Conservation (phyloP, 2,797 vertebrate species). For the Gymnothorax javanicus region DNA sequence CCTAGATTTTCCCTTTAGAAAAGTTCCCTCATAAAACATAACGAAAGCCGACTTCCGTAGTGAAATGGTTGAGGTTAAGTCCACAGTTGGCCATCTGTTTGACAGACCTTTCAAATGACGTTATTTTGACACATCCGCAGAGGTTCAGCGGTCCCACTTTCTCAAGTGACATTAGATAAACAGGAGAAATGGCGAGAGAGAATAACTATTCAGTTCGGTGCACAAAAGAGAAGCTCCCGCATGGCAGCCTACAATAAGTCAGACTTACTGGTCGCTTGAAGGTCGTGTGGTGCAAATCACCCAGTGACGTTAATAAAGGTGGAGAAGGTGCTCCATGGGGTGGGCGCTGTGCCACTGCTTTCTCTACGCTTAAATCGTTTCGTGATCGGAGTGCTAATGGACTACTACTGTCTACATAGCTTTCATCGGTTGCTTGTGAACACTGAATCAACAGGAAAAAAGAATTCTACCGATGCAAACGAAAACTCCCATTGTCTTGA, state of each 20-base stretch:
- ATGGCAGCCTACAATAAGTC: conserved; percentile 18
- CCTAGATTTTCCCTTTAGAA: no score
- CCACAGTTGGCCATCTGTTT: neutral
- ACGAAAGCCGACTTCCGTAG: no score
- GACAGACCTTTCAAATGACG: neutral
- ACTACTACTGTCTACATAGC: neutral
- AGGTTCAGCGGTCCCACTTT: neutral
- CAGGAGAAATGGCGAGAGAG: neutral
- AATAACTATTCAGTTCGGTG: neutral
- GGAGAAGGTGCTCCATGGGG: neutral
- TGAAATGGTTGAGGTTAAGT: no score
- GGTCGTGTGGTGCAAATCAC: conserved; percentile 17
- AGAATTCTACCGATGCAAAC: neutral
- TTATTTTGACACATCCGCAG: neutral
- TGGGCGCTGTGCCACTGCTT: neutral
- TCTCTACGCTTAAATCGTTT: neutral
- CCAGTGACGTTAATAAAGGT: neutral
- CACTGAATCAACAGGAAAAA: neutral
- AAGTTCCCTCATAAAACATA: no score
- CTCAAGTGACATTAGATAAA: neutral
- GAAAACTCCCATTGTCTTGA: conserved; percentile 20
- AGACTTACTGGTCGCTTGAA: conserved; percentile 1
- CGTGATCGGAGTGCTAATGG: conserved; percentile 24
- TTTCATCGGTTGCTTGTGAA: neutral
- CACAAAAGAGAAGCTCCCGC: neutral